These are phyloP conservation scores for Terrapene triunguis DNA, from an alignment of 2,113 vertebrate species.

Conservation along the genomic window DNA sequence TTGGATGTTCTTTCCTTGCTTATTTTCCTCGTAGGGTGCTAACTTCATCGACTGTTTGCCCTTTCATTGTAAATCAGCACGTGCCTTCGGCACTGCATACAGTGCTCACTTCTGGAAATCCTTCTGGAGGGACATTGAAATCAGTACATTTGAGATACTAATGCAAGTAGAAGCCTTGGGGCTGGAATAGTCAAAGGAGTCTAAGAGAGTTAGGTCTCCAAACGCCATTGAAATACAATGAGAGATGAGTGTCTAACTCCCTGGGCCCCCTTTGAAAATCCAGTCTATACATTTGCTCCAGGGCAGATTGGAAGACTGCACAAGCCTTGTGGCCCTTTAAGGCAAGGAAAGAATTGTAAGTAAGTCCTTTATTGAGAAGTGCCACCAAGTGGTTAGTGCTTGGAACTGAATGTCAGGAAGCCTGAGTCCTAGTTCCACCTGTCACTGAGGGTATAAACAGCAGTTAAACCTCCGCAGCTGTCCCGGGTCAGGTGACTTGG, in stretches of 20 bases:
- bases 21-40: neutral
- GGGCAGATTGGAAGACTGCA: neutral
- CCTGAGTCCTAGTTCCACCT: neutral
- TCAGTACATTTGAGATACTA: neutral
- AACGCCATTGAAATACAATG: no score
- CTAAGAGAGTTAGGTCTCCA: neutral
- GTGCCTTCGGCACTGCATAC: neutral
- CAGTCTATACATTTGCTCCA: neutral
- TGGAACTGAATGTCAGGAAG: neutral
- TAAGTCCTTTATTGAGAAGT: neutral
- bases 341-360: neutral
- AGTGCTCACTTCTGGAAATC: neutral
- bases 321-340: neutral
- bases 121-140: neutral
- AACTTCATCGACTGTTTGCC: neutral
- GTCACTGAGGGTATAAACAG: neutral
- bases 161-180: neutral
- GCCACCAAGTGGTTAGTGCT: neutral
- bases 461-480: neutral
- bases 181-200: neutral
- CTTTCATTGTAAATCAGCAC: neutral
- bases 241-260: neutral
- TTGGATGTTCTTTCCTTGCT: neutral
- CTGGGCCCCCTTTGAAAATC: neutral
- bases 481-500: neutral